Conservation (phyloP, 2,113 vertebrate genomes). For the Riparia riparia region DNA sequence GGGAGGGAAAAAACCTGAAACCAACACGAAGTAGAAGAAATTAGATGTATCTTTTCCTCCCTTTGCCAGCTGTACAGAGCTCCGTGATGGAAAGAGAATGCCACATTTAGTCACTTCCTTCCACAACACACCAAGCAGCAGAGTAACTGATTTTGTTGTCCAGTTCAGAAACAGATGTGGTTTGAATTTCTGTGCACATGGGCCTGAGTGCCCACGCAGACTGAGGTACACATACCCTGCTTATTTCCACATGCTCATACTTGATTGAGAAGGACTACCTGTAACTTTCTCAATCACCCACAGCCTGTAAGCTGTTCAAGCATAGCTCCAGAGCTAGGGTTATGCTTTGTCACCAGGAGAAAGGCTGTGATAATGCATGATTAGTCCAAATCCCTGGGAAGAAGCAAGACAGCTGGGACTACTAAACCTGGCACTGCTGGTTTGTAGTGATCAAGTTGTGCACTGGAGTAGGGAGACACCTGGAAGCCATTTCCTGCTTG, state of each 20-base stretch:
- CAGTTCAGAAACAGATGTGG: conserved; percentile 2
- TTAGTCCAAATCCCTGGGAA: conserved; percentile 28
- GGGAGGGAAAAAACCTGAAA: not conserved
- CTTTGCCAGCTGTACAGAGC: not conserved
- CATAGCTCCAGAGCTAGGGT: not conserved
- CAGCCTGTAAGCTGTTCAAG: not conserved
- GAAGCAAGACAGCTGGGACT: conserved; percentile 26
- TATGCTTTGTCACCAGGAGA: not conserved
- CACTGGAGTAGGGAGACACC: conserved; percentile 41
- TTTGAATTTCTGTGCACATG: not conserved
- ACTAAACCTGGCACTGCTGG: conserved; percentile 34
- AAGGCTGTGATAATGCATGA: not conserved
- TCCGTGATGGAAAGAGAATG: not conserved
- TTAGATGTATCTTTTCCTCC: not conserved
- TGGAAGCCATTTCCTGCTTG: conserved; percentile 68
- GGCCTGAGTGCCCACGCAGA: not conserved
- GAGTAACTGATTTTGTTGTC: not conserved
- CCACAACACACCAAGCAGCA: not conserved
- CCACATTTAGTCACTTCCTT: not conserved
- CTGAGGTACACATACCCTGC: not conserved
- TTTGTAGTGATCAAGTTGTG: not conserved
- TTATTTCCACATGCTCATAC: not conserved
- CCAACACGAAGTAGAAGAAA: not conserved
- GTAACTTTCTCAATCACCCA: not conserved
- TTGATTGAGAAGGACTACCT: not conserved